These are phyloP conservation scores for Lates japonicus DNA, from an alignment of 2,797 vertebrate species.

Conservation along the genomic window DNA sequence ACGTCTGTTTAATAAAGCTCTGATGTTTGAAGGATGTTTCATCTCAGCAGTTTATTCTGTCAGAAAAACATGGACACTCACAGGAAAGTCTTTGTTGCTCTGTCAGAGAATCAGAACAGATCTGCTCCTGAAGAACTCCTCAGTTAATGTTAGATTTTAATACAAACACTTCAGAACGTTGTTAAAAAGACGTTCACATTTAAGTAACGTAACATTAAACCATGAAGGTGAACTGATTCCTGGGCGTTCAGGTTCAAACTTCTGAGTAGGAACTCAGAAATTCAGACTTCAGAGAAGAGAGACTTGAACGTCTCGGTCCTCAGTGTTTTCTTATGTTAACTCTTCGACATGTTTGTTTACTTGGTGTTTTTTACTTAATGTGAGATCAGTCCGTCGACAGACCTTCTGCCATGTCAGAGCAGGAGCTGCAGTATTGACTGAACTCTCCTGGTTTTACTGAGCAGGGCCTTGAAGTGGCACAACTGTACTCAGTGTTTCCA, in stretches of 20 bases:
- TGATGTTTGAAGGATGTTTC: neutral
- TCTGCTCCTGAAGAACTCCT: too few species aligned
- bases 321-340: neutral
- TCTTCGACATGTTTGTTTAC: slow-evolving; percentile 6
- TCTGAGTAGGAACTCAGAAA: neutral
- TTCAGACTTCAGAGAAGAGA: too few species aligned
- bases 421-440: neutral
- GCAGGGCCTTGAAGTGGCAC: slow-evolving; percentile 11
- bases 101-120: too few species aligned
- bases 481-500: neutral
- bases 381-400: neutral
- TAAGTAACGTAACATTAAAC: too few species aligned
- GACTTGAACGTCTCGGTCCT: neutral
- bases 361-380: neutral
- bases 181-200: too few species aligned
- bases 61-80: too few species aligned
- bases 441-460: neutral
- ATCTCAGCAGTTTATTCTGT: neutral
- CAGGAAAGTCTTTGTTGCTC: too few species aligned
- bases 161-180: too few species aligned
- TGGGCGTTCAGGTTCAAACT: too few species aligned
- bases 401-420: neutral
- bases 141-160: too few species aligned
- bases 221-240: too few species aligned
- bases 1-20: neutral